phyloP scores from a whole-genome alignment of 2,113 vertebrate species.

The Falcunculus frontatus region DNA sequence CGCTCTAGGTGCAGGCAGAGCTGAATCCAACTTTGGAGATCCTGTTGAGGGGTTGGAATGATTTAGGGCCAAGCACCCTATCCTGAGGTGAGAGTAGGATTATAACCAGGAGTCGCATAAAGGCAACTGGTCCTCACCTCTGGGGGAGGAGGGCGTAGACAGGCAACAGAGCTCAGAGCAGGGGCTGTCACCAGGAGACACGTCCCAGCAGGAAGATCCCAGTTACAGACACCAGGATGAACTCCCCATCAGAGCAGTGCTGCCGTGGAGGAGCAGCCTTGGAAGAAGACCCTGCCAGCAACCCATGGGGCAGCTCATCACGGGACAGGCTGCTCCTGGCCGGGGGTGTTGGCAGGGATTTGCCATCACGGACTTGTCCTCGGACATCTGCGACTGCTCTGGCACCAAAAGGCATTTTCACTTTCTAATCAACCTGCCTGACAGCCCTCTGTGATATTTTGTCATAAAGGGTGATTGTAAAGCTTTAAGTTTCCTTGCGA shows the following conservation, averaged over 20 bases:
- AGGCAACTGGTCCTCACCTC: not conserved
- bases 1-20: not conserved
- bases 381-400: not conserved
- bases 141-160: rapidly evolving
- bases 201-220: not conserved
- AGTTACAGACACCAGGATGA: not conserved
- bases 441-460: not conserved
- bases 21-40: not conserved
- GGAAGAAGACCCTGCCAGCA: not conserved
- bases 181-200: not conserved
- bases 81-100: not conserved
- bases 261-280: not conserved
- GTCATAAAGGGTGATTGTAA: not conserved
- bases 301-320: not conserved
- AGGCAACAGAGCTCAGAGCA: not conserved
- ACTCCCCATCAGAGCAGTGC: not conserved
- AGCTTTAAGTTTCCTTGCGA: not conserved
- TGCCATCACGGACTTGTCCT: not conserved
- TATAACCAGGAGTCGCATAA: not conserved
- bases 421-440: not conserved
- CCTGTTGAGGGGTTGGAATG: not conserved
- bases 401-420: not conserved
- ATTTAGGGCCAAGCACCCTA: not conserved
- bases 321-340: not conserved
- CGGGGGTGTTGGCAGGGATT: not conserved